These are phyloP conservation scores for Erebia palarica DNA, from an alignment of 2,888 invertebrate genomes.

Conservation along the genomic window DNA sequence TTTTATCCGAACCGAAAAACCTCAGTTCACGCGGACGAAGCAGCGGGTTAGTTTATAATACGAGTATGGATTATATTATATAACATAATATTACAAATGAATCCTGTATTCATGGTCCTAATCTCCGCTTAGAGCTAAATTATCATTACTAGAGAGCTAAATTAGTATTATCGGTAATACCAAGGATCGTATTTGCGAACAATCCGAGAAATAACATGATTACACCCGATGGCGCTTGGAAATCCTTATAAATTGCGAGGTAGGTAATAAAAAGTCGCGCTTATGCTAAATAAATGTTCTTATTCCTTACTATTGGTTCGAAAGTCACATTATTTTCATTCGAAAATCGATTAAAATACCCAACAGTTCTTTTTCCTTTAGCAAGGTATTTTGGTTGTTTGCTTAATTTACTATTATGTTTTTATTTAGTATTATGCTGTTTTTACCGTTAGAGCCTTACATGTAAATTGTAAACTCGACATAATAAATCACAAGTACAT, in stretches of 20 bases:
- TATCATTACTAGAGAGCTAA: conserved; percentile 12
- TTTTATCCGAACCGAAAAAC: too few relatives aligned
- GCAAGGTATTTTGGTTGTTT: too few relatives aligned
- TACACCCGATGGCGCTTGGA: conserved; percentile 46
- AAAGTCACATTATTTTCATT: conserved; percentile 23
- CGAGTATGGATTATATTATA: too few relatives aligned
- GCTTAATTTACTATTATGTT: too few relatives aligned
- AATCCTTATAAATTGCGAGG: conserved; percentile 48
- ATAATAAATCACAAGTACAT: not conserved
- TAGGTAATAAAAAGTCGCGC: conserved; percentile 41
- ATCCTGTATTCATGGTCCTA: not conserved
- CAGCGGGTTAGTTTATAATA: too few relatives aligned
- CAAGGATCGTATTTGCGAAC: conserved; percentile 32
- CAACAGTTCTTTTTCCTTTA: too few relatives aligned
- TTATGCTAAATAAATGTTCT: conserved; percentile 31
- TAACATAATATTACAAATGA: not conserved
- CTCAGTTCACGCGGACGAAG: too few relatives aligned
- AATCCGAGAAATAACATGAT: conserved; percentile 44
- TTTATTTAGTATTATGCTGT: too few relatives aligned
- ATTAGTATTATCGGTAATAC: conserved; percentile 31
- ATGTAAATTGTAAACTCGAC: not conserved
- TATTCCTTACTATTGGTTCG: conserved; percentile 16
- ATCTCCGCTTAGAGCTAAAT: not conserved
- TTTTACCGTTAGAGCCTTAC: not conserved
- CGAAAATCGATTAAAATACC: not conserved